These are phyloP conservation scores for Epirrhoe tristata DNA, from an alignment of 2,888 invertebrate genomes.

Conservation along the genomic window DNA sequence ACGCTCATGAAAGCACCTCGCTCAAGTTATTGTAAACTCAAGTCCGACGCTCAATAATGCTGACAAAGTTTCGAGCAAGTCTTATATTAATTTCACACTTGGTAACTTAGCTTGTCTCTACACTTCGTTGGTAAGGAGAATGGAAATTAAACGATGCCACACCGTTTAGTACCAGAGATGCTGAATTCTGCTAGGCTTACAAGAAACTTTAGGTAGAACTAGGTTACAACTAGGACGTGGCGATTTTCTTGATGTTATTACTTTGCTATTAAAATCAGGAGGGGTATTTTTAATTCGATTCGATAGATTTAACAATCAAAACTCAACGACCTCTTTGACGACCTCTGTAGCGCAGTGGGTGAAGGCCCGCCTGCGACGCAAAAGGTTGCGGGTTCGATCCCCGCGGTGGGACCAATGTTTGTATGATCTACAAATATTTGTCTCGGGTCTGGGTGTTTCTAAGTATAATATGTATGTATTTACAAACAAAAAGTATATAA, in stretches of 20 bases:
- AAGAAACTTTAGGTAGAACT: constrained; percentile 20
- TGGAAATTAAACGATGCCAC: constrained; percentile 47
- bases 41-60: constrained; percentile 44
- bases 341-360: no score
- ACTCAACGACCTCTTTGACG: no score
- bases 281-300: no score
- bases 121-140: constrained; percentile 39
- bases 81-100: constrained; percentile 55
- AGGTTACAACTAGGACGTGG: constrained; percentile 5
- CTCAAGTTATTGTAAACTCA: constrained; percentile 34
- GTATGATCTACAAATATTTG: no score
- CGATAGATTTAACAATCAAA: no score
- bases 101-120: constrained; percentile 48
- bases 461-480: no score
- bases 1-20: not conserved
- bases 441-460: no score
- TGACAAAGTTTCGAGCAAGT: constrained; percentile 43
- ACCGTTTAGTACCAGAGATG: constrained; percentile 33
- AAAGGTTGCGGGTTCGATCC: no score
- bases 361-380: no score
- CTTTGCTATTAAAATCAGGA: no score
- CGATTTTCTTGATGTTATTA: constrained; percentile 14
- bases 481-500: no score
- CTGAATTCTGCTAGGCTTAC: constrained; percentile 22
- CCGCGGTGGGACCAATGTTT: no score